Conservation (phyloP, 2,888 invertebrate species). For the Meiosimyza platycephala region DNA sequence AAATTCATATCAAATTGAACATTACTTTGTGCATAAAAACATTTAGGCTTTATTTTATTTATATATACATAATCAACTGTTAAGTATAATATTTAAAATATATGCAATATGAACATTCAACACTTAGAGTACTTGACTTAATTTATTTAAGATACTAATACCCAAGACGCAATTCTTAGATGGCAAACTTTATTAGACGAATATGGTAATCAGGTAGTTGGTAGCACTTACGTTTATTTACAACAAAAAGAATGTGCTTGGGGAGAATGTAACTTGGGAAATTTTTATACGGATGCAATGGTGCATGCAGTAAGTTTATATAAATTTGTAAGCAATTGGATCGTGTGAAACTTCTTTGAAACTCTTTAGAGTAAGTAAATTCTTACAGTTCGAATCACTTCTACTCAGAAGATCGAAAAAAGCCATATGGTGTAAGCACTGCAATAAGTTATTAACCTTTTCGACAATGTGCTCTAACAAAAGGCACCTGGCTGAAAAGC, state of each 20-base stretch:
- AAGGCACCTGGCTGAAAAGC: no score
- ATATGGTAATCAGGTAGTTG: conserved; percentile 70
- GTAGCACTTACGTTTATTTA: conserved; percentile 71
- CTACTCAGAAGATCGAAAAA: no score
- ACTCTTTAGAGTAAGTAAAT: no score
- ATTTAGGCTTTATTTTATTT: no score
- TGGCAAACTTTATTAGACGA: conserved; percentile 72
- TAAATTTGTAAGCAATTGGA: background rate
- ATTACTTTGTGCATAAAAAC: no score
- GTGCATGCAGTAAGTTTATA: conserved; percentile 71
- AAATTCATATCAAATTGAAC: no score
- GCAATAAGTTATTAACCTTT: no score
- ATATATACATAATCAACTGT: no score
- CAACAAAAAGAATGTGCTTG: conserved; percentile 70
- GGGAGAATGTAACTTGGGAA: conserved; percentile 80
- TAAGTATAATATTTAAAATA: background rate
- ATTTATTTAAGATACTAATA: background rate
- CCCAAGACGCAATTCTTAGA: conserved; percentile 69
- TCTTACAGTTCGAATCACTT: no score
- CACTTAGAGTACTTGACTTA: background rate
- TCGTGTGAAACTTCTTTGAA: background rate
- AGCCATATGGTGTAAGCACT: no score
- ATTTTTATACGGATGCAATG: conserved; percentile 78
- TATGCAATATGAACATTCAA: no score
- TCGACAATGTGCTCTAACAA: no score